Evolutionary conservation across 2,888 invertebrate species (phyloP), one percentile per base, ranked within the genome.

Genomic region (Maniola hyperantus): DNA sequence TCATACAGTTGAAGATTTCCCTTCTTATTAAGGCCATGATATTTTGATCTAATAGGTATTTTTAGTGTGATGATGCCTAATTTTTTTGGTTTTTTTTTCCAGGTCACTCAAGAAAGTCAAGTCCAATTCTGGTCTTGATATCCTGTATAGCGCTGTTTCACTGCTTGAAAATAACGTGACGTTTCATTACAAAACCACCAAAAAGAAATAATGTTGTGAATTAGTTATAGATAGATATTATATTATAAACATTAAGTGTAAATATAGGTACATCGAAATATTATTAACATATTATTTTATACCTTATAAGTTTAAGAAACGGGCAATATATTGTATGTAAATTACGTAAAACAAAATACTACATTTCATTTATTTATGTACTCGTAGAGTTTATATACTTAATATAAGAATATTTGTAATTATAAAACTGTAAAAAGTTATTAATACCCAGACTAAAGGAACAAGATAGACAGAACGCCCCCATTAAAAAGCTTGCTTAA

Each of bases 101-200:
- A 82, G 82, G 76, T 66, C 46, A 64, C 42, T 57, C 67, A 11
- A 51, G 61, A 18, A 44, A 67, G 1, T 65, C 71, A 0, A 64
- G 75, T 7, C 64, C 72, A 8, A 42, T 66, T 15, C 68, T 75
- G 42, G 46, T 78, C 15, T 11, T 77, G 11, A 15, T 69, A 26
- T 72, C 50, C 18, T 51, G 73, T 5, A 63, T 72, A 48, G 20
- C 59, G 6, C 5, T 68, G 20, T 78, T 58, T 33, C 78, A 64
- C 73, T 74, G 64, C 46, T 75, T 77, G 71, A 76, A 77, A 69
- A 71, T 73, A 1, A 80, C 77, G 76, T 84, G 79, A 82, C 70
- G 55, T 36, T 60, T 44, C 15, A 62, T 42, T 61, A 64, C 42
- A 57, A 34, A 42, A 26, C 15, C n/a, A 15, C 4, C 7, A 54